These are phyloP conservation scores for Sebastes miniatus DNA, from an alignment of 2,797 vertebrate genomes.

Conservation along the genomic window DNA sequence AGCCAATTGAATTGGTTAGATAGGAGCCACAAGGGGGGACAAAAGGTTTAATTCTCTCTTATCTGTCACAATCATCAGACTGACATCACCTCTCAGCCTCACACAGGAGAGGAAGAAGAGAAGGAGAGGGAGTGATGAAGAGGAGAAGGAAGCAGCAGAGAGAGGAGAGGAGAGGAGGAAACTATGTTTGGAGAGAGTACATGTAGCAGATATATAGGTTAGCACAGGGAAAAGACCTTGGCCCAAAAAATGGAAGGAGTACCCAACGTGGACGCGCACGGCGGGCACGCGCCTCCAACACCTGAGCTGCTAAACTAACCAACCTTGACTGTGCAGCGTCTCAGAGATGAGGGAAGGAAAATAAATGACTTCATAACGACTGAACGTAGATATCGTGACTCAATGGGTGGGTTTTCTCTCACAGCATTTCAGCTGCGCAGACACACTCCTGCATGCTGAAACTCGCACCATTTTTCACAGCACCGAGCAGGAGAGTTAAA, in stretches of 20 bases:
- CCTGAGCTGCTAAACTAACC: conserved; percentile 52
- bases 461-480: conserved; percentile 29
- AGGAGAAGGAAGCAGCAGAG: background rate
- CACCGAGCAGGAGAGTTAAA: conserved; percentile 8
- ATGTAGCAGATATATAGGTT: conserved; percentile 42
- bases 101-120: conserved; percentile 27
- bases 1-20: conserved; percentile 70
- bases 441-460: conserved; percentile 2
- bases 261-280: conserved; percentile 62
- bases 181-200: background rate
- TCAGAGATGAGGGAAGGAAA: background rate
- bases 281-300: conserved; percentile 51
- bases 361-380: conserved; percentile 37
- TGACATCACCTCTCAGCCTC: conserved; percentile 60
- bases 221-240: conserved; percentile 76
- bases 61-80: conserved; percentile 73
- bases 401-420: conserved; percentile 40
- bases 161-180: background rate
- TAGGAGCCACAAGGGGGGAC: conserved; percentile 67
- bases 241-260: conserved; percentile 73
- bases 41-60: conserved; percentile 71
- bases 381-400: conserved; percentile 47
- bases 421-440: conserved; percentile 40
- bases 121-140: conserved; percentile 34
- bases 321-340: conserved; percentile 19